Base-by-base conservation (phyloP, 2,888 invertebrate genomes). In the Drosophila multiciliata region DNA sequence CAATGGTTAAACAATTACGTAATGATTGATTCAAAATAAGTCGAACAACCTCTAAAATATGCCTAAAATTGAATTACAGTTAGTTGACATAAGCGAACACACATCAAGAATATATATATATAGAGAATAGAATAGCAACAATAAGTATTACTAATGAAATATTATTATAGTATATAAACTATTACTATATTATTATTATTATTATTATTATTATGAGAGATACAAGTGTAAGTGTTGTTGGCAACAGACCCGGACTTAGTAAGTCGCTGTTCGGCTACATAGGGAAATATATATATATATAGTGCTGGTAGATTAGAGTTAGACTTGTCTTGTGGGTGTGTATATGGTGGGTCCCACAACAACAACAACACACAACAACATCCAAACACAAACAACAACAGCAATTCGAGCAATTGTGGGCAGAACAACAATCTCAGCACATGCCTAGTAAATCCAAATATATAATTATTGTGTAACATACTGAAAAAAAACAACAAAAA, bases 131-230 rank as follows among this genome's bases (percentile, higher is more conserved):
- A 45, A 45, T 45, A 73, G 74, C 69, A 61, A 77, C 81, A 81
- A 81, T 81, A 81, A 81, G 81, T 81, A 81, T 81, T 81, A 81
- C 76, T 78, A 76, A 78, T 71, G 80, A 80, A 80, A 74, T 74
- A 78, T 74, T 77, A 77, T 72, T 59, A 67, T 77, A 77, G 67
- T 62, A 69, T 57, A 55, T 55, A 29, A 17, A 52, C 23, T 45
- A 45, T 45, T 23, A 45, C 45, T 33, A 42, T 62, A 70, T 63
- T 63, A 75, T 60, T 61, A 76, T 67, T 55, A 64, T 50, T 58
- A 71, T 67, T 63, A 68, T 61, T 48, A 66, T 66, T 70, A 76
- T 66, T 61, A 76, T 65, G 65, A 76, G 64, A 59, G 45, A 40
- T 67, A 57, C 9, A 57, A 42, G 9, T 42, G 57, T 57, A 57